Conservation (phyloP, 2,888 invertebrate species). For the Stenichneumon culpator region DNA sequence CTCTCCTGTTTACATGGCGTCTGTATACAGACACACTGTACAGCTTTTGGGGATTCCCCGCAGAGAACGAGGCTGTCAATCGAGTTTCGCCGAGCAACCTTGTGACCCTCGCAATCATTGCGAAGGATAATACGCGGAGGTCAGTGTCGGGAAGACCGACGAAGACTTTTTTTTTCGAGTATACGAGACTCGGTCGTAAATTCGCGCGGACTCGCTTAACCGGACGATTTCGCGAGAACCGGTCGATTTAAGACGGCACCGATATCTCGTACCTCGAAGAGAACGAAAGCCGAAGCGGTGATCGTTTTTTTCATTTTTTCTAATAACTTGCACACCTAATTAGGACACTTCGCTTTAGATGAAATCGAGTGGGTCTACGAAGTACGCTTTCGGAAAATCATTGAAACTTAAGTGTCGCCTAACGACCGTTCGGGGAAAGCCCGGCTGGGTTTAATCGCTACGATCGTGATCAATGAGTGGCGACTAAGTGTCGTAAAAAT, state of each 20-base stretch:
- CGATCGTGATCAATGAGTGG: constrained; percentile 28
- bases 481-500: constrained; percentile 8
- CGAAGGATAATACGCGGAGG: constrained; percentile 10
- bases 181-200: constrained; percentile 30
- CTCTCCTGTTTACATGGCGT: constrained; percentile 18
- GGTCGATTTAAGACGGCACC: constrained; percentile 6
- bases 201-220: constrained; percentile 18
- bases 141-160: constrained; percentile 39
- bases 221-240: constrained; percentile 31
- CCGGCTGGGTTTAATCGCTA: constrained; percentile 9
- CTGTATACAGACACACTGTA: constrained; percentile 2
- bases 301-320: background rate
- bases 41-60: background rate
- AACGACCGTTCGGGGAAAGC: background rate
- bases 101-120: constrained; percentile 77
- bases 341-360: background rate
- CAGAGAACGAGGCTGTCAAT: constrained; percentile 39
- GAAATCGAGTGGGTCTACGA: background rate
- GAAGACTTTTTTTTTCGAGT: constrained; percentile 27
- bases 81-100: constrained; percentile 70
- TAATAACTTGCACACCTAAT: background rate
- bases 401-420: background rate
- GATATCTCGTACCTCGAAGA: background rate
- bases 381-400: background rate
- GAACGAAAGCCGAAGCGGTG: background rate